A percentile compares a stretch with the other conserved stretches of the same genome.
Evolutionary conservation across 2,888 invertebrate genomes (phyloP).

Genomic region (Phragmatobia fuliginosa): DNA sequence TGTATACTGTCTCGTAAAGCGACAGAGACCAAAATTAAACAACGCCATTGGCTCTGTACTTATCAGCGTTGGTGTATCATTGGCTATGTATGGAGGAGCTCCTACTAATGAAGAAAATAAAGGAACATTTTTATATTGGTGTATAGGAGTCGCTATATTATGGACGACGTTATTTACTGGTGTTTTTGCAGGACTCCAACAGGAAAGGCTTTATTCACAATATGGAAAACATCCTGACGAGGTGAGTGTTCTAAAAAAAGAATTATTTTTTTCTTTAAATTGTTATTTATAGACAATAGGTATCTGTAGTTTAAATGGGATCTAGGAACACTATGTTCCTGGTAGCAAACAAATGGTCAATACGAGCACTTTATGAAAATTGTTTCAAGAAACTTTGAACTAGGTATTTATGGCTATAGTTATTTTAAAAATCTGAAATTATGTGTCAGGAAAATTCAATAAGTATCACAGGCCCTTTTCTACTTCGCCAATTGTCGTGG

Average conservation of each 20-base stretch:
- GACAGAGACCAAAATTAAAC: conserved; percentile 66
- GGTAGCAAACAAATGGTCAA: too few relatives aligned
- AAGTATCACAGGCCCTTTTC: too few relatives aligned
- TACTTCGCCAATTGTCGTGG: too few relatives aligned
- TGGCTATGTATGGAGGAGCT: conserved; percentile 79
- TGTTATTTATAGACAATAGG: too few relatives aligned
- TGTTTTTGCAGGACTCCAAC: conserved; percentile 78
- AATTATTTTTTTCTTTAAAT: too few relatives aligned
- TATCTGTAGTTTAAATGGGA: too few relatives aligned
- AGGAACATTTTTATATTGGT: conserved; percentile 74
- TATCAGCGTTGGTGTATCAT: conserved; percentile 72
- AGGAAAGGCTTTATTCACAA: conserved; percentile 74
- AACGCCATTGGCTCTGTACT: conserved; percentile 75
- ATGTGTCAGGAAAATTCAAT: too few relatives aligned
- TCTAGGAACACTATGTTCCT: too few relatives aligned
- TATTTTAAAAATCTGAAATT: too few relatives aligned
- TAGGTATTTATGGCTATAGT: too few relatives aligned
- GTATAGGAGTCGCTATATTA: conserved; percentile 73
- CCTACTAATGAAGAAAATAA: conserved; percentile 65
- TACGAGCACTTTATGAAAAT: too few relatives aligned
- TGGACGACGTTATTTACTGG: conserved; percentile 73
- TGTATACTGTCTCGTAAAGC: conserved; percentile 74
- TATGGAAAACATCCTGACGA: conserved; percentile 82
- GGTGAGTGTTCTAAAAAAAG: conserved; percentile 53
- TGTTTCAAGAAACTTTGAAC: too few relatives aligned